phyloP scores from a whole-genome alignment of 2,797 vertebrate genomes.

The Spatula clypeata region DNA sequence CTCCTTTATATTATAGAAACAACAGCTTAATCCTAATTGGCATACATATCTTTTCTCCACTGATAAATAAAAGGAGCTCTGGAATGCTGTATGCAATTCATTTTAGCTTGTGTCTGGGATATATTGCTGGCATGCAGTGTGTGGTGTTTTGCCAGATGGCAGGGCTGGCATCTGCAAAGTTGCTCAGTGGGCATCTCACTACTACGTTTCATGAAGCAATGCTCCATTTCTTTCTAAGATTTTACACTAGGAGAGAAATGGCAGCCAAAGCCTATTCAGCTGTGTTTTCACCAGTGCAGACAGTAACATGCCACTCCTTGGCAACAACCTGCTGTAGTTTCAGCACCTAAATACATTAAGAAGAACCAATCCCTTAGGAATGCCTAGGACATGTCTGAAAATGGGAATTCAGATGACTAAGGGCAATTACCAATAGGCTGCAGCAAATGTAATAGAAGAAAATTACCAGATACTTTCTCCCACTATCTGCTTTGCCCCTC shows the following conservation, averaged over 20 bases:
- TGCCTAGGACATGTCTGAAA: constrained; percentile 23
- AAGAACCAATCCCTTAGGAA: not conserved
- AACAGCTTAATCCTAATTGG: constrained; percentile 45
- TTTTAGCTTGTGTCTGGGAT: constrained; percentile 30
- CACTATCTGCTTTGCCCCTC: constrained; percentile 10
- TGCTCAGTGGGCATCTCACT: constrained; percentile 26
- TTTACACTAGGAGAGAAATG: constrained; percentile 12
- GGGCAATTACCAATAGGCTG: not conserved
- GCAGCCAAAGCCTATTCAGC: not conserved
- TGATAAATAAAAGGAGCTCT: constrained; percentile 45
- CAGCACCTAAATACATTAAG: not conserved
- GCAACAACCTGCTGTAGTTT: not conserved
- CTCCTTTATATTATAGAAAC: constrained; percentile 21
- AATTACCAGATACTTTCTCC: constrained; percentile 20
- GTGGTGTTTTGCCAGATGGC: constrained; percentile 39
- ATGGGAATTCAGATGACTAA: constrained; percentile 2
- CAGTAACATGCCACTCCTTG: not conserved
- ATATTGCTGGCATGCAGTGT: not conserved
- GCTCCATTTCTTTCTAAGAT: constrained; percentile 25
- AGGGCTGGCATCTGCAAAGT: constrained; percentile 41
- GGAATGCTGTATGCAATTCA: constrained; percentile 26
- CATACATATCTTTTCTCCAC: not conserved
- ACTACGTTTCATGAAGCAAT: constrained; percentile 37
- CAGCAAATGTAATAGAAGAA: constrained; percentile 21
- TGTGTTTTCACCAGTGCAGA: not conserved